Percentiles rank a stretch among this genome's conserved stretches.
These are phyloP conservation scores for Dascyllus trimaculatus DNA, from an alignment of 2,113 vertebrate genomes.

Conservation along the genomic window DNA sequence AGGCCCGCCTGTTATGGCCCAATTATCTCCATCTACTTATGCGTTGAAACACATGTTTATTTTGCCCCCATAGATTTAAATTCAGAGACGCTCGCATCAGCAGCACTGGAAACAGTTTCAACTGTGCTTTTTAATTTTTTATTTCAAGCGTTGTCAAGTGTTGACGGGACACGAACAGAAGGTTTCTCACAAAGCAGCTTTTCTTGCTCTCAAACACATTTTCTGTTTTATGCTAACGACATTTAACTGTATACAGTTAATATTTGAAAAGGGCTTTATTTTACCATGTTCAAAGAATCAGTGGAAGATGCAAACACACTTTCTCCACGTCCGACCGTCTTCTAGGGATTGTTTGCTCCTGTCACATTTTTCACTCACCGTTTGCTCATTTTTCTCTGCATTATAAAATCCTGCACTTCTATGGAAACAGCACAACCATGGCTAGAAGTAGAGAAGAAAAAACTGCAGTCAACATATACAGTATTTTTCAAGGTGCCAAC, in stretches of 20 bases:
- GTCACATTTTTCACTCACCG: too few relatives aligned
- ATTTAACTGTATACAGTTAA: background rate
- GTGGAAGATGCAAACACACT: too few relatives aligned
- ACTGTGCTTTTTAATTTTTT: slow-evolving; percentile 3
- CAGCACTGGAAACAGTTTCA: slow-evolving; percentile 6
- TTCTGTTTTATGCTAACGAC: background rate
- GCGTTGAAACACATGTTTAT: slow-evolving; percentile 43
- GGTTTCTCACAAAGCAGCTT: background rate
- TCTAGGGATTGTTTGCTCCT: too few relatives aligned
- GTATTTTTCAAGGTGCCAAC: too few relatives aligned
- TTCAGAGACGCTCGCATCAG: slow-evolving; percentile 22
- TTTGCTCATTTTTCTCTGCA: too few relatives aligned
- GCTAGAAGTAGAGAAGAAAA: too few relatives aligned
- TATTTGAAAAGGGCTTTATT: too few relatives aligned
- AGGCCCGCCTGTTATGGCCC: slow-evolving; percentile 23
- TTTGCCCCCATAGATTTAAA: slow-evolving; percentile 31
- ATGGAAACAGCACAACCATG: too few relatives aligned
- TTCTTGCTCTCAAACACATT: background rate
- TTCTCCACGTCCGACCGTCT: too few relatives aligned
- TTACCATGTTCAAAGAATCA: too few relatives aligned
- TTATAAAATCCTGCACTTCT: too few relatives aligned
- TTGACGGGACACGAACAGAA: background rate
- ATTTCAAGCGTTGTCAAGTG: background rate
- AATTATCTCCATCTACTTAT: slow-evolving; percentile 34
- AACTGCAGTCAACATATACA: too few relatives aligned